Percentiles rank a stretch among this genome's conserved stretches.
Evolutionary conservation across 1,140 invertebrate genomes (phyloP).

Genomic region (Cardiocondyla obscurior): DNA sequence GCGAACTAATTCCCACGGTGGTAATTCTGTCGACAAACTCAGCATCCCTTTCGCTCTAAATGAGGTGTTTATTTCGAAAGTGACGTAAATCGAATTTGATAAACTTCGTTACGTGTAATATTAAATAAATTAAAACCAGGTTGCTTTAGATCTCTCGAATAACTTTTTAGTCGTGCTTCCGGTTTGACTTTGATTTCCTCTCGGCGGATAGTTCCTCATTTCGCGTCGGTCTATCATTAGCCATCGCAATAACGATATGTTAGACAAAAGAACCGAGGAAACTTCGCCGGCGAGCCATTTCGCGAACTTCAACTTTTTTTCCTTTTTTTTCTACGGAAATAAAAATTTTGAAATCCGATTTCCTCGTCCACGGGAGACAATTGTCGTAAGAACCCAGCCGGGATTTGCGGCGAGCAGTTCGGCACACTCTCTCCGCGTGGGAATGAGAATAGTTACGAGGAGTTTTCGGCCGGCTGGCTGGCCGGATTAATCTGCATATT

Average conservation of each 20-base stretch:
- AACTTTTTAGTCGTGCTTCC: background rate
- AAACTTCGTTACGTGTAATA: background rate
- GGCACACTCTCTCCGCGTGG: background rate
- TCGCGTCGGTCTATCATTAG: background rate
- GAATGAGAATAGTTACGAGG: constrained; percentile 46
- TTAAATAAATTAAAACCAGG: background rate
- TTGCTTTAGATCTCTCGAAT: background rate
- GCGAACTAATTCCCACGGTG: constrained; percentile 30
- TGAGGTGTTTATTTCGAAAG: constrained; percentile 37
- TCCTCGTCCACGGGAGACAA: constrained; percentile 1
- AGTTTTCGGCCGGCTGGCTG: constrained; percentile 58
- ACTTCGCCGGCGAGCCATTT: background rate
- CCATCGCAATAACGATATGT: background rate
- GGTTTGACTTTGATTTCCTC: background rate
- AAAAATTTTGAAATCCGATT: constrained; percentile 31
- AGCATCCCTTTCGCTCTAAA: constrained; percentile 12
- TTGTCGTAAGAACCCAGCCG: constrained; percentile 20
- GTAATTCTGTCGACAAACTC: constrained; percentile 33
- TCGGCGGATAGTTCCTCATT: background rate
- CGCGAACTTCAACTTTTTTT: background rate
- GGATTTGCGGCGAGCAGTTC: constrained; percentile 39
- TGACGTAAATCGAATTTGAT: constrained; percentile 5
- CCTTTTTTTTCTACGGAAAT: no score
- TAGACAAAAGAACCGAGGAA: background rate
- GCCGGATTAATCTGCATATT: constrained; percentile 64